phyloP scores from a whole-genome alignment of 2,888 invertebrate genomes.

The Drosophila fulvimacula region DNA sequence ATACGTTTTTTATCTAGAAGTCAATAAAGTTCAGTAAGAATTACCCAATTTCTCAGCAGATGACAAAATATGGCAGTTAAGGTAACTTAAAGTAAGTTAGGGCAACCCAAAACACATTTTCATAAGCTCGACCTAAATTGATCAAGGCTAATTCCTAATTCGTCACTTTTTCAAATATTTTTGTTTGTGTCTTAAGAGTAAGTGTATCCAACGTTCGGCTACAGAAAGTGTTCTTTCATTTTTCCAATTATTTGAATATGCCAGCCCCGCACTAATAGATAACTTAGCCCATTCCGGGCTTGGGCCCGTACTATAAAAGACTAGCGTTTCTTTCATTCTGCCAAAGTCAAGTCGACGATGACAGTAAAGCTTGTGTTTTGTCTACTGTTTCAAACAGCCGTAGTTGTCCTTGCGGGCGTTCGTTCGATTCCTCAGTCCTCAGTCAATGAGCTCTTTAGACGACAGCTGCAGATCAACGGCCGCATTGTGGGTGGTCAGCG shows the following conservation, averaged over 20 bases:
- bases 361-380: constrained; percentile 27
- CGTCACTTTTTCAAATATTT: no score
- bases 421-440: constrained; percentile 72
- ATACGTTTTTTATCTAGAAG: no score
- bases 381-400: constrained; percentile 46
- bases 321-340: neutral
- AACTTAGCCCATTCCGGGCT: neutral
- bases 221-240: no score
- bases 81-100: no score
- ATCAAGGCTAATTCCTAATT: no score
- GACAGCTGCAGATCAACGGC: constrained; percentile 81
- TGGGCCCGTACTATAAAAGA: constrained; percentile 53
- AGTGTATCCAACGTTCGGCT: no score
- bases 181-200: no score
- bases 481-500: constrained; percentile 84
- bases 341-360: constrained; percentile 24
- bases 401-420: constrained; percentile 60
- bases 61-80: no score
- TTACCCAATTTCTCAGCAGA: no score
- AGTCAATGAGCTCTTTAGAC: constrained; percentile 24
- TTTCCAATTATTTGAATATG: neutral
- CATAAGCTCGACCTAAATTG: no score
- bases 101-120: no score
- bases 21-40: no score
- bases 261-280: neutral